Evolutionary conservation across 2,888 invertebrate species (phyloP).

Genomic region (Chymomyza amoena): DNA sequence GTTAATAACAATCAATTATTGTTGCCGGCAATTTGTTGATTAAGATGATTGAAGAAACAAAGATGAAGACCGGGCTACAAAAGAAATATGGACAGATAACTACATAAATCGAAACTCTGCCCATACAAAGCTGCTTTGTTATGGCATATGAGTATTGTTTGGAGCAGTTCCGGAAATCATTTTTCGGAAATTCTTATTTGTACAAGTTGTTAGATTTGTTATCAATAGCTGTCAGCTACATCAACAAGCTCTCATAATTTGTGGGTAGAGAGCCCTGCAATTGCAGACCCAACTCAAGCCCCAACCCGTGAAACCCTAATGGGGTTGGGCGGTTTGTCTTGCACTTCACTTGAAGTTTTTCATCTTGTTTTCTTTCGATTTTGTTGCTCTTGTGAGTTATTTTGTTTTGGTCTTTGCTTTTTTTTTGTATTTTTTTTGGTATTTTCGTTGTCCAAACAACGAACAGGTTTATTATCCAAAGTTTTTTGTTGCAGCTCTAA

Average conservation of each 20-base stretch:
- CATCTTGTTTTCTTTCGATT: neutral
- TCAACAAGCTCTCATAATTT: neutral
- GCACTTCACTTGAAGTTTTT: slow-evolving; percentile 34
- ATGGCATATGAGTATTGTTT: neutral
- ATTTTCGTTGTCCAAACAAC: slow-evolving; percentile 33
- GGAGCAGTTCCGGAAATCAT: neutral
- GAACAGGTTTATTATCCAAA: slow-evolving; percentile 54
- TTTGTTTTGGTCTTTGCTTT: slow-evolving; percentile 6
- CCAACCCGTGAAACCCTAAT: neutral
- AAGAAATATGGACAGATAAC: neutral
- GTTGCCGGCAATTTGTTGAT: slow-evolving; percentile 9
- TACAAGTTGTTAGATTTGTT: neutral
- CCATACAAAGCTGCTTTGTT: neutral
- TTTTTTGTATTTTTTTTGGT: slow-evolving; percentile 13
- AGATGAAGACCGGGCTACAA: neutral
- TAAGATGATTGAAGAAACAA: neutral
- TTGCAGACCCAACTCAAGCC: neutral
- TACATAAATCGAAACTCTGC: neutral
- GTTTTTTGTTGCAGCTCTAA: slow-evolving; percentile 34
- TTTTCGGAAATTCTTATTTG: neutral
- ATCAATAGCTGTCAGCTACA: neutral
- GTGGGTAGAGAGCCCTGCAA: neutral
- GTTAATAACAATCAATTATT: slow-evolving; percentile 11
- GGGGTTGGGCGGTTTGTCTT: slow-evolving; percentile 14
- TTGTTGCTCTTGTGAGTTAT: neutral